Evolutionary conservation across 2,113 vertebrate genomes (phyloP).

Genomic region (Clarias macrocephalus): DNA sequence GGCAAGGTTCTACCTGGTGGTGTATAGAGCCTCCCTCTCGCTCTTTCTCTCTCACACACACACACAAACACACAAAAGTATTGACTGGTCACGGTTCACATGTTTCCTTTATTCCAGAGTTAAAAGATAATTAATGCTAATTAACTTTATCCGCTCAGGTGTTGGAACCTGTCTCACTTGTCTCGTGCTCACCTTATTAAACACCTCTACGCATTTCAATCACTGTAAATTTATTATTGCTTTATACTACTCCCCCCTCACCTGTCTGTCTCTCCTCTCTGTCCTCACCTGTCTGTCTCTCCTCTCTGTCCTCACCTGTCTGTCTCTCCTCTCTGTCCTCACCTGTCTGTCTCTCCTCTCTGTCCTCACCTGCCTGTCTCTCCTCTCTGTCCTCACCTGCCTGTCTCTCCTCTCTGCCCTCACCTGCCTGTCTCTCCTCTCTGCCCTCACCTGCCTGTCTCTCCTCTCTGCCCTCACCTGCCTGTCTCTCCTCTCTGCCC

Average conservation of each 20-base stretch:
- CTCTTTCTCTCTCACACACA: neutral
- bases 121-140: neutral
- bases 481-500: neutral
- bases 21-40: no score
- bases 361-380: no score
- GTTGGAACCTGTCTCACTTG: neutral
- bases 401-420: no score
- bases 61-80: neutral
- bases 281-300: neutral
- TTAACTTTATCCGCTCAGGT: neutral
- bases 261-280: neutral
- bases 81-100: neutral
- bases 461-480: neutral
- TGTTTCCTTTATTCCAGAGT: neutral
- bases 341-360: neutral
- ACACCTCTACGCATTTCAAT: neutral
- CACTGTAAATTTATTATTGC: no score
- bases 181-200: neutral
- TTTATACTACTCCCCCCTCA: neutral
- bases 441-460: no score
- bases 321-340: neutral
- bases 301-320: neutral
- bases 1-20: no score
- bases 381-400: no score
- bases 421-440: no score